A percentile compares a stretch with the other conserved stretches of the same genome.
phyloP scores from a whole-genome alignment of 2,888 invertebrate genomes.

The Eumacrocentrus americanus region DNA sequence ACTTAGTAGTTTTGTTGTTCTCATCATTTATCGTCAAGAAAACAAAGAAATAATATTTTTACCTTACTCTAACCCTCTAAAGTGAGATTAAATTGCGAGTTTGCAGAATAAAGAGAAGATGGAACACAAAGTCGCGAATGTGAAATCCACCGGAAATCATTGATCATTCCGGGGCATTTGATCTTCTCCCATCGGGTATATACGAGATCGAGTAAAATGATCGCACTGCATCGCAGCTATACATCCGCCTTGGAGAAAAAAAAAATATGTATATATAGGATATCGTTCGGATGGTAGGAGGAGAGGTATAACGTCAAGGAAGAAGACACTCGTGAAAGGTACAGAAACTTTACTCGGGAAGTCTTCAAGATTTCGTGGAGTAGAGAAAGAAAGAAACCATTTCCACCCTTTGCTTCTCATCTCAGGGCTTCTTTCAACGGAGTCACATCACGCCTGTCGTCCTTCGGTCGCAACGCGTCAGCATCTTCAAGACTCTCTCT shows the following conservation, averaged over 20 bases:
- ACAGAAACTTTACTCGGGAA: neutral
- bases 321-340: slow-evolving; percentile 2
- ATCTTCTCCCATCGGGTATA: neutral
- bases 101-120: neutral
- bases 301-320: neutral
- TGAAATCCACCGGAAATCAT: slow-evolving; percentile 22
- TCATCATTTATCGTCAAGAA: no score
- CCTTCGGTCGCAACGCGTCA: slow-evolving; percentile 26
- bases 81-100: slow-evolving; percentile 14
- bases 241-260: neutral
- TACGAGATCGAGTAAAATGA: neutral
- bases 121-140: slow-evolving; percentile 19
- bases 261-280: no score
- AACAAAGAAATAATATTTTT: no score
- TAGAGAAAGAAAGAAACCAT: neutral
- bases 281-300: neutral
- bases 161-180: neutral
- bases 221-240: neutral
- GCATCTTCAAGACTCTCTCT: slow-evolving; percentile 21
- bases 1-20: no score
- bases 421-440: slow-evolving; percentile 30
- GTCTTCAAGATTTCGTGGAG: neutral
- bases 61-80: no score
- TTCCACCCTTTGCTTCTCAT: slow-evolving; percentile 29
- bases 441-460: slow-evolving; percentile 52